Base-by-base conservation (phyloP, 1,140 invertebrate species). In the Liolophura sinensis region DNA sequence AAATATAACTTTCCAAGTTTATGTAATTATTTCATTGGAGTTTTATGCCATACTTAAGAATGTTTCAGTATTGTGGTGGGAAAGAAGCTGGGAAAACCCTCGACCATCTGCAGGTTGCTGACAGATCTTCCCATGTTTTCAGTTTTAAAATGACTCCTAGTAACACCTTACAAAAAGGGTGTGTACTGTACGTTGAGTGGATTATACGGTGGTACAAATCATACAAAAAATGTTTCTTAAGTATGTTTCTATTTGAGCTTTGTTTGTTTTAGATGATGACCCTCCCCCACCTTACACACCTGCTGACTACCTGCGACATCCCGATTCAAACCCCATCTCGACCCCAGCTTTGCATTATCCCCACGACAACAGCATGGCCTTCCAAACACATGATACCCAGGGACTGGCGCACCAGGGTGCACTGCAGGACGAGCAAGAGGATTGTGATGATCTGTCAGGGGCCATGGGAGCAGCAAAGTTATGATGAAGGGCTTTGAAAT, bases 201-300 rank as follows among this genome's bases (percentile, higher is more conserved):
- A 47, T 25, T 48, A 52, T 16, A 60, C 7, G 14, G 1, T 22
- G 14, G 0, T 49, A n/a, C 11, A 47, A 56, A 14, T 12, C 18
- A 48, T 31, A 16, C 1, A 50, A 48, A 14, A 48, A 4, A 14
- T 24, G 9, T 65, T 64, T 3, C 18, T 20, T 15, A 9, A 46
- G 15, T 16, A 18, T 15, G 14, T 16, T 55, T 20, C 1, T 9
- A 56, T 1, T 15, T 56, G 16, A 40, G 14, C 56, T n/a, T 24
- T 57, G n/a, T 55, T 25, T n/a, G 16, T 22, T n/a, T 56, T 51
- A 62, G 31, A 50, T 68, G 67, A 48, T 49, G 73, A 74, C 51
- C 70, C 73, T 0, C 72, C 72, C 9, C 73, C 70, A 46, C 71
- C 73, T 1, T 72, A 72, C 50, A 61, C 69, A 47, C 56, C 62